Percentiles rank a stretch among this genome's conserved stretches.
phyloP scores from a whole-genome alignment of 1,140 invertebrate species.

The Linepithema humile region DNA sequence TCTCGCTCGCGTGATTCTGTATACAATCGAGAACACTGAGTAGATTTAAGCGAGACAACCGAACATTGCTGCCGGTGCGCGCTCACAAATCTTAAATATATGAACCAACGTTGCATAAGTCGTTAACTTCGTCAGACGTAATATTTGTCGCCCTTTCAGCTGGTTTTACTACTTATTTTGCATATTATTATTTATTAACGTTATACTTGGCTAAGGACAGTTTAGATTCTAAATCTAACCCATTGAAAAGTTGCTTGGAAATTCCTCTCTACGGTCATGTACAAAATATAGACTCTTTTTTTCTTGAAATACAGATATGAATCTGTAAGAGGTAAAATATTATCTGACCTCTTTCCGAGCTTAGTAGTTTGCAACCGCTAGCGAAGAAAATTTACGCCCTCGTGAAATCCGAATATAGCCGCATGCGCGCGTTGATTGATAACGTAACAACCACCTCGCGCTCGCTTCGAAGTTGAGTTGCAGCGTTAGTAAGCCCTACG shows the following conservation, averaged over 20 bases:
- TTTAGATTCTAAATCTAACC: neutral
- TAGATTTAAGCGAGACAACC: conserved; percentile 32
- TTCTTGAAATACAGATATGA: neutral
- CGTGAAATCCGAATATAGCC: neutral
- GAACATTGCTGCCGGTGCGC: neutral
- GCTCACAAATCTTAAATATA: conserved; percentile 12
- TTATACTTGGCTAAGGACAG: neutral
- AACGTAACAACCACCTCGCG: conserved; percentile 36
- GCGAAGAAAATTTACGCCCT: neutral
- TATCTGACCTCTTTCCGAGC: neutral
- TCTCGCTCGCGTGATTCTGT: conserved; percentile 53
- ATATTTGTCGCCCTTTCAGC: neutral
- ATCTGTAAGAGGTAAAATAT: neutral
- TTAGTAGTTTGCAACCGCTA: neutral
- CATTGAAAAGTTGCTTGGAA: neutral
- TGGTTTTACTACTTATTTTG: neutral
- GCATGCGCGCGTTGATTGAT: conserved; percentile 33
- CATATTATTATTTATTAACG: neutral
- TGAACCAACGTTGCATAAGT: neutral
- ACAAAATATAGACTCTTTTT: neutral
- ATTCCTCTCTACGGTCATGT: neutral
- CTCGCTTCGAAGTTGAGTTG: conserved; percentile 26
- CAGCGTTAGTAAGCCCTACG: conserved; percentile 37
- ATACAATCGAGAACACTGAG: conserved; percentile 22
- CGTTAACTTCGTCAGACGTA: neutral